Evolutionary conservation across 2,888 invertebrate species (phyloP), one percentile per base, ranked within the genome.

Genomic region (Troilus luridus): DNA sequence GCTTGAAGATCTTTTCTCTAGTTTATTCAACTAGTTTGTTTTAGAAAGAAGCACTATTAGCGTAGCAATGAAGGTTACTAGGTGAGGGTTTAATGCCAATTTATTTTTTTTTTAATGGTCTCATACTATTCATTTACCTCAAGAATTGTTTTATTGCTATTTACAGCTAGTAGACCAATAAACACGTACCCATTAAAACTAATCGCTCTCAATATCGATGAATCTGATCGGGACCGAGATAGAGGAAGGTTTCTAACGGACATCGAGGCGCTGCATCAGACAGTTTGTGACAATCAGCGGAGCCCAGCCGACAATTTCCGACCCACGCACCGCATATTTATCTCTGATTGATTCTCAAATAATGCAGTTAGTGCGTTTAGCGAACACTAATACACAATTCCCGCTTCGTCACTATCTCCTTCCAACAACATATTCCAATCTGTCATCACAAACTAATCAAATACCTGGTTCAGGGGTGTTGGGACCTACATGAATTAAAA

Each of bases 291-390:
- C 85, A 85, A 85, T 85, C 85, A 85, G 56, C 21, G 7, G 21
- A n/a, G 56, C n/a, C 56, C 85, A 85, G 85, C 85, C 85, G 85
- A 85, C 85, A 85, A 85, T 85, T 85, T 85, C 85, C 85, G 85
- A 85, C 56, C 14, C 85, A 54, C 56, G 85, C 56, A 85, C 85
- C 85, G 56, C 85, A 56, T 85, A 85, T 85, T 85, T 85, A 85
- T 56, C 85, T 56, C 85, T 85, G 85, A 85, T 85, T 85, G 85
- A 85, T 85, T 85, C 85, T 56, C 85, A 85, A 85, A 85, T 85
- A 85, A 85, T 58, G 85, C 85, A 85, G 85, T 85, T 85, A 85
- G 27, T 21, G 85, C n/a, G 27, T 56, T 41, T 9, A 85, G 56
- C 56, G 5, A 56, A 6, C 85, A 85, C 54, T 85, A 54, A 54